Percentiles rank a stretch among this genome's conserved stretches.
phyloP scores from a whole-genome alignment of 2,888 invertebrate genomes.

The Cepaea hortensis region DNA sequence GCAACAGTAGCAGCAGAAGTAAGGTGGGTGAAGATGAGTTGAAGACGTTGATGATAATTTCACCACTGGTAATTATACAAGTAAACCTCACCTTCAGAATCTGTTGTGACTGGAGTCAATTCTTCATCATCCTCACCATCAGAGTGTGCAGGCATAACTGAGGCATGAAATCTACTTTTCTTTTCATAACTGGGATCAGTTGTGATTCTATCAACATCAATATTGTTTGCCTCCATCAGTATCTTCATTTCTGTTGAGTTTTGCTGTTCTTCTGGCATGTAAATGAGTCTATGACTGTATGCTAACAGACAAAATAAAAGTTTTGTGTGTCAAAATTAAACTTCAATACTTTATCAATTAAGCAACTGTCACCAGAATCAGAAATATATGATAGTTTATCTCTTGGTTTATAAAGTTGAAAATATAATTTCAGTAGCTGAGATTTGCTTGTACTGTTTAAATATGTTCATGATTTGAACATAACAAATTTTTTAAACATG shows the following conservation, averaged over 20 bases:
- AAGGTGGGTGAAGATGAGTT: no score
- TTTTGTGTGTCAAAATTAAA: not conserved
- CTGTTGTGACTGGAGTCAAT: not conserved
- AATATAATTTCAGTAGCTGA: no score
- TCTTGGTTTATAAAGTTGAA: no score
- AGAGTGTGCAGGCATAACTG: not conserved
- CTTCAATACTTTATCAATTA: not conserved
- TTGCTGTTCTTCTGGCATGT: not conserved
- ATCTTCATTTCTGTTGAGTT: not conserved
- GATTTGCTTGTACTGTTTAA: no score
- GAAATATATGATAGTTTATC: no score
- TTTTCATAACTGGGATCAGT: conserved; percentile 4
- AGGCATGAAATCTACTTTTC: not conserved
- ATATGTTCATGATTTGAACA: no score
- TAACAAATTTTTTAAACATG: no score
- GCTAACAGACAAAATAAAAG: not conserved
- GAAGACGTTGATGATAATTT: no score
- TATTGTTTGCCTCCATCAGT: not conserved
- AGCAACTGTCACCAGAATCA: no score
- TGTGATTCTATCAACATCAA: not conserved
- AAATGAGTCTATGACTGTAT: not conserved
- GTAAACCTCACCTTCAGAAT: not conserved
- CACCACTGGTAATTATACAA: no score
- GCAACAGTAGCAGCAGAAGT: no score
- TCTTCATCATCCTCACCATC: not conserved